A percentile compares a stretch with the other conserved stretches of the same genome.
phyloP scores from a whole-genome alignment of 1,140 invertebrate species.

The Hypothenemus hampei region DNA sequence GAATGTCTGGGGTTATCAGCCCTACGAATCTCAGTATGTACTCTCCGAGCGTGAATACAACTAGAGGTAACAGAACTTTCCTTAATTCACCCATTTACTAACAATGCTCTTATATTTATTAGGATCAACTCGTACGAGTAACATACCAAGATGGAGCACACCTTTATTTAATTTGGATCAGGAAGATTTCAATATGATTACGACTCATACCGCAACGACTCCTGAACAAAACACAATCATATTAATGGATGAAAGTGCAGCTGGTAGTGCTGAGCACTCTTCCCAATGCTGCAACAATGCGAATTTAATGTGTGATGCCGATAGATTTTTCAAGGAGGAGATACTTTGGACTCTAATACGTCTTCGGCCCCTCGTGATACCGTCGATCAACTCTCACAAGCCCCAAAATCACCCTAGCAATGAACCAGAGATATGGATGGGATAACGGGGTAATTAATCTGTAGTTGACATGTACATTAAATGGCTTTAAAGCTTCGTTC shows the following conservation, averaged over 20 bases:
- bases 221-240: constrained; percentile 62
- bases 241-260: constrained; percentile 59
- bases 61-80: constrained; percentile 10
- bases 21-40: constrained; percentile 86
- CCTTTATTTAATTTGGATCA: constrained; percentile 87
- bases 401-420: constrained; percentile 24
- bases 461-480: too few species aligned
- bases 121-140: constrained; percentile 53
- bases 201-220: constrained; percentile 63
- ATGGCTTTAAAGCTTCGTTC: too few species aligned
- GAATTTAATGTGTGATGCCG: constrained; percentile 43
- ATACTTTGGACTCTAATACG: constrained; percentile 36
- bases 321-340: constrained; percentile 44
- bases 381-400: constrained; percentile 22
- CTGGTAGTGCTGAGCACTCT: constrained; percentile 33
- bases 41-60: constrained; percentile 69
- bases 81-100: too few species aligned
- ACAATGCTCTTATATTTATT: too few species aligned
- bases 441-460: not conserved
- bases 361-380: constrained; percentile 9
- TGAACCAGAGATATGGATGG: constrained; percentile 13
- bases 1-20: constrained; percentile 81
- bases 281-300: constrained; percentile 42
- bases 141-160: constrained; percentile 79
- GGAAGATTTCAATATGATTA: constrained; percentile 89